These are phyloP conservation scores for Sebastes itinus DNA, from an alignment of 2,797 vertebrate genomes.

Conservation along the genomic window DNA sequence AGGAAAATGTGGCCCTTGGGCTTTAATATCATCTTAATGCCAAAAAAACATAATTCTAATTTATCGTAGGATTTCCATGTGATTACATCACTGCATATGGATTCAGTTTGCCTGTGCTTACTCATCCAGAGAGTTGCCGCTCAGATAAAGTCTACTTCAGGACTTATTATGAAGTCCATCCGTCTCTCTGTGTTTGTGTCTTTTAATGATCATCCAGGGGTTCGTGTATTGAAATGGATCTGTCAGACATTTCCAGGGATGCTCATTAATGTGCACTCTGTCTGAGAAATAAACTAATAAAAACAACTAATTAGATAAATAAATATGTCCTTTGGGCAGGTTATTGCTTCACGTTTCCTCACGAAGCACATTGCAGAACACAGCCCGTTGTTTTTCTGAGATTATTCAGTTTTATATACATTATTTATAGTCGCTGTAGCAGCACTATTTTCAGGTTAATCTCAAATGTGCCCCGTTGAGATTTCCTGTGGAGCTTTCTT, in stretches of 20 bases:
- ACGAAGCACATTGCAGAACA: neutral
- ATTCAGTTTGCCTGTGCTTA: neutral
- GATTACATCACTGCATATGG: constrained; percentile 8
- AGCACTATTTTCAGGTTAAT: neutral
- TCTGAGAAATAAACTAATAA: constrained; percentile 18
- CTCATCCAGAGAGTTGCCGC: neutral
- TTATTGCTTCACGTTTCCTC: neutral
- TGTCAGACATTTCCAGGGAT: neutral
- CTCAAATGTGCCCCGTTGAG: neutral
- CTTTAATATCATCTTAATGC: neutral
- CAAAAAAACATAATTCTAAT: neutral
- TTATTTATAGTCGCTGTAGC: neutral
- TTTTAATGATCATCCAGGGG: constrained; percentile 14
- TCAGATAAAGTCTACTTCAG: neutral
- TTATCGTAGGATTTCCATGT: neutral
- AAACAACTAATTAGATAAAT: constrained; percentile 16
- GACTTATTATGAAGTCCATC: constrained; percentile 12
- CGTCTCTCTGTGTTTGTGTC: constrained; percentile 28
- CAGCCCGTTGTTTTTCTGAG: neutral
- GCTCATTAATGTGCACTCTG: constrained; percentile 19
- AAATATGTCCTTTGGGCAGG: neutral
- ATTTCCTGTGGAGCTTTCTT: neutral
- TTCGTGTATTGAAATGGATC: neutral
- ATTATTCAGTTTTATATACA: neutral
- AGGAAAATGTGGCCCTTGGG: neutral